Evolutionary conservation across 2,113 vertebrate genomes (phyloP).

Genomic region (Cepphus grylle): DNA sequence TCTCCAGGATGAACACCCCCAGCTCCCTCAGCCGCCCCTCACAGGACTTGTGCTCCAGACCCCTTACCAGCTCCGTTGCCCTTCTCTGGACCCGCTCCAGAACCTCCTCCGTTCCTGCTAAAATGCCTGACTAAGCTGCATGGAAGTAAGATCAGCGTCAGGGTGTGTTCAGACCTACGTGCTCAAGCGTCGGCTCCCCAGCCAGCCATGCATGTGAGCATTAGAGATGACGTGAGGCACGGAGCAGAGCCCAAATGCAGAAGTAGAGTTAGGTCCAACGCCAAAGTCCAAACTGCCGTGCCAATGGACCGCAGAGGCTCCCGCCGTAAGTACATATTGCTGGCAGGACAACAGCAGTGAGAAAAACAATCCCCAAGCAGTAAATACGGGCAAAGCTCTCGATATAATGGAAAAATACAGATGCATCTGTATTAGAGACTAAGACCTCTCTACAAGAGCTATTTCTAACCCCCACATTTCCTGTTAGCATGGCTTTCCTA

Average conservation of each 20-base stretch:
- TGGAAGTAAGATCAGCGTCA: neutral
- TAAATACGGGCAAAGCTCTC: conserved; percentile 30
- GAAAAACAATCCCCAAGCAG: conserved; percentile 52
- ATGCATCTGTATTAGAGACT: neutral
- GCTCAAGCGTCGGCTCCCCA: neutral
- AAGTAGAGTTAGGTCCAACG: neutral
- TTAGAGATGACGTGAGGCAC: neutral
- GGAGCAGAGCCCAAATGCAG: neutral
- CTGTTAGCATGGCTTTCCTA: conserved; percentile 24
- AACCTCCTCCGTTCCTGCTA: neutral
- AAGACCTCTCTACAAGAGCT: neutral
- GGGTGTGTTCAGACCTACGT: neutral
- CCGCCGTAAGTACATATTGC: neutral
- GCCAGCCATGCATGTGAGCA: neutral
- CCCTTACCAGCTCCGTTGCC: neutral
- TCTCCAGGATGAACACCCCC: neutral
- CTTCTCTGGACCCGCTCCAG: neutral
- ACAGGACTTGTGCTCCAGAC: neutral
- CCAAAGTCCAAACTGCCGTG: neutral
- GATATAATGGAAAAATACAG: conserved; percentile 17
- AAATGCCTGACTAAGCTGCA: neutral
- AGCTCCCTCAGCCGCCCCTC: neutral
- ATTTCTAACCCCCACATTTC: conserved; percentile 3
- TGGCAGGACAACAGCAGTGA: conserved; percentile 41
- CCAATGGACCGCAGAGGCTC: conserved; percentile 4